Percentiles rank a stretch among this genome's conserved stretches.
Evolutionary conservation across 2,113 vertebrate genomes (phyloP).

Genomic region (Clupea harengus): DNA sequence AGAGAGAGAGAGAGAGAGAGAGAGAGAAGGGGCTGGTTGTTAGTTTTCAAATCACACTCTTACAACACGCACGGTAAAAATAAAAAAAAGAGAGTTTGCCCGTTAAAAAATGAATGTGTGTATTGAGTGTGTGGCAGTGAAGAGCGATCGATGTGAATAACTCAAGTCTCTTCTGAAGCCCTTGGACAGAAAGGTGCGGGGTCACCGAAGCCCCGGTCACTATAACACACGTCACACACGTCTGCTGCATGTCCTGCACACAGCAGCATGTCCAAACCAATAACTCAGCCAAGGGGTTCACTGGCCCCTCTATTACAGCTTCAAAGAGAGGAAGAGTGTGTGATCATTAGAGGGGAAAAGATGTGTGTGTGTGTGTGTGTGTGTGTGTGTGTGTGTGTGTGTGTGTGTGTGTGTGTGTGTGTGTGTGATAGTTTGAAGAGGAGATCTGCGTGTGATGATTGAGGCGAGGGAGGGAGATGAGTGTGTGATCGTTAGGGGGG

Average conservation of each 20-base stretch:
- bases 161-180: conserved; percentile 36
- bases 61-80: conserved; percentile 13
- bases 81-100: conserved; percentile 1
- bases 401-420: not conserved
- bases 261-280: conserved; percentile 5
- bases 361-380: not conserved
- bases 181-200: conserved; percentile 27
- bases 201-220: not conserved
- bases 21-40: not conserved
- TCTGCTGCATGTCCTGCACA: conserved; percentile 41
- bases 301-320: conserved; percentile 16
- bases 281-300: not conserved
- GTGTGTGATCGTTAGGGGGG: too few species aligned
- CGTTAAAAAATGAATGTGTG: conserved; percentile 40
- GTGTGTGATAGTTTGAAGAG: not conserved
- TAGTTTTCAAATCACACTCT: conserved; percentile 9
- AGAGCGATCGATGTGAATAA: conserved; percentile 49
- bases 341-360: not conserved
- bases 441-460: not conserved
- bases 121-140: not conserved
- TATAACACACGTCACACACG: conserved; percentile 19
- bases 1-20: not conserved
- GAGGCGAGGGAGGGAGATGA: too few species aligned
- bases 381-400: too few species aligned
- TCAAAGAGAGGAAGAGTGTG: not conserved